phyloP scores from a whole-genome alignment of 2,113 vertebrate species.

The Gnathonemus longibarbis region DNA sequence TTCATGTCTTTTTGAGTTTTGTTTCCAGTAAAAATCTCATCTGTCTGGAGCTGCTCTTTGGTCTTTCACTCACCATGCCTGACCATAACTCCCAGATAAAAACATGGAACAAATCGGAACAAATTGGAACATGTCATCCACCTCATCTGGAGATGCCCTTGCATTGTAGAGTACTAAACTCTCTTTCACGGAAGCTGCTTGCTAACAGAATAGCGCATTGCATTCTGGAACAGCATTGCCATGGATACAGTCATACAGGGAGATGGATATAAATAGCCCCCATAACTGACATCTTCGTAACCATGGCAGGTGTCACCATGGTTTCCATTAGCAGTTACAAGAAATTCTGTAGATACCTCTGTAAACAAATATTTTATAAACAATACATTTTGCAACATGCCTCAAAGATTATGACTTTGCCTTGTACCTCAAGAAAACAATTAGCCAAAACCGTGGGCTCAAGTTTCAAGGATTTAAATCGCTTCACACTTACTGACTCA shows the following conservation, averaged over 20 bases:
- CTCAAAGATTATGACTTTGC: constrained; percentile 63
- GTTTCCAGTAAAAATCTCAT: background rate
- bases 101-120: background rate
- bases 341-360: background rate
- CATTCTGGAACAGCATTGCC: background rate
- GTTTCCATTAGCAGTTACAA: background rate
- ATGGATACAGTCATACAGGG: background rate
- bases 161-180: background rate
- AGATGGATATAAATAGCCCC: background rate
- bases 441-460: constrained; percentile 63
- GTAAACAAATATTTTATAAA: background rate
- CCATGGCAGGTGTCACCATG: background rate
- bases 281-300: background rate
- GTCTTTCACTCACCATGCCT: background rate
- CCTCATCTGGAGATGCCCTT: background rate
- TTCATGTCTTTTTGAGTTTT: background rate
- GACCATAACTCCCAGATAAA: background rate
- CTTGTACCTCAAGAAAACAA: constrained; percentile 58
- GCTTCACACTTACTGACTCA: background rate
- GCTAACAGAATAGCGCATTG: background rate
- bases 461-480: constrained; percentile 29
- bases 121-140: background rate
- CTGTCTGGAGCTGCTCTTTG: background rate
- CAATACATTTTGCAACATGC: constrained; percentile 49
- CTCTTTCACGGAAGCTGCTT: background rate